A percentile compares a stretch with the other conserved stretches of the same genome.
Evolutionary conservation across 2,797 vertebrate species (phyloP).

Genomic region (Anguilla obscura): DNA sequence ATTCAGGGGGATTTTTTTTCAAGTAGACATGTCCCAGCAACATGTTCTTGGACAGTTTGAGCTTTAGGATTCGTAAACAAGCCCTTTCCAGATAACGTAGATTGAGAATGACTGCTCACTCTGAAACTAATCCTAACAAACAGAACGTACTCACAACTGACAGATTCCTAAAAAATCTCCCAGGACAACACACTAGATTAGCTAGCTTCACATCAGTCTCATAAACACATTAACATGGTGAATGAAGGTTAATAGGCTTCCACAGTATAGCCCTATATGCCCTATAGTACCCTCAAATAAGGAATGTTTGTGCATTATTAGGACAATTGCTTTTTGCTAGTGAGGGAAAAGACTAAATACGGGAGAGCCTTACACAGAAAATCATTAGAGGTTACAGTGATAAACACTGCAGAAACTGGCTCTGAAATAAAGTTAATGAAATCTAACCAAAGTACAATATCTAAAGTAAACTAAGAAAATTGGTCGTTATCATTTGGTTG

Average conservation of each 20-base stretch:
- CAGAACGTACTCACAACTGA: neutral
- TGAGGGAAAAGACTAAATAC: neutral
- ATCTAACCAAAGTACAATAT: too few relatives aligned
- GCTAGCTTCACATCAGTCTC: neutral
- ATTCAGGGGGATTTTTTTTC: neutral
- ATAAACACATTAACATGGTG: too few relatives aligned
- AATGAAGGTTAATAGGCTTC: too few relatives aligned
- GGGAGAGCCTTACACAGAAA: neutral
- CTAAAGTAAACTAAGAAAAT: too few relatives aligned
- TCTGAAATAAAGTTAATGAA: too few relatives aligned
- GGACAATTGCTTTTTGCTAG: too few relatives aligned
- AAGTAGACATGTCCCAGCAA: neutral
- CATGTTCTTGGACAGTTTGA: neutral
- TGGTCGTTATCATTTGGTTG: too few relatives aligned
- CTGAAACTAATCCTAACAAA: too few relatives aligned
- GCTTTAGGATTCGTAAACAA: neutral
- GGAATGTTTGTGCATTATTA: neutral
- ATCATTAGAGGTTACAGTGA: neutral
- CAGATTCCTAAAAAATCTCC: neutral
- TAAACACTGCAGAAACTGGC: neutral
- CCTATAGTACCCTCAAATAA: neutral
- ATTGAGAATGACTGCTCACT: neutral
- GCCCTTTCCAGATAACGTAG: neutral
- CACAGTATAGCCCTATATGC: too few relatives aligned
- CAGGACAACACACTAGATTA: neutral